Base-by-base conservation (phyloP, 2,888 invertebrate species). In the Auanema sp. region DNA sequence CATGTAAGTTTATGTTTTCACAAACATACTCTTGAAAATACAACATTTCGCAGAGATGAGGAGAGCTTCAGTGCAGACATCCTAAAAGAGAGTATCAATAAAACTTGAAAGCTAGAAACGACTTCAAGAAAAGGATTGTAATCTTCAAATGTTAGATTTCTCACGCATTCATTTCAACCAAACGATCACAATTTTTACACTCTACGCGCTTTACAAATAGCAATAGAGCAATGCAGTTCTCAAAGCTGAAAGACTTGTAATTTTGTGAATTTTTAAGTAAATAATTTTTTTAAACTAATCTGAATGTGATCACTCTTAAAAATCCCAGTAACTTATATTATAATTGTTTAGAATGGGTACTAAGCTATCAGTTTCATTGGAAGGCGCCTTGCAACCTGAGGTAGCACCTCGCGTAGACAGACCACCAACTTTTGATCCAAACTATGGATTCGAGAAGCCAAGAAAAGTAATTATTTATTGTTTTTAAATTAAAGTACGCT, bases 401-500 rank as follows among this genome's bases (percentile, higher is more conserved):
- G 71, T 60, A 21, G 71, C 78, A 21, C 83, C 83, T 16, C 71
- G 80, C 11, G 64, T 67, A 21, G 83, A 81, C 63, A 65, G 83
- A 44, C 83, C 83, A 40, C 64, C 80, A 24, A 83, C 81, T 18
- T 83, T 83, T 66, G 83, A 83, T 58, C 83, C 83, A 1, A 69
- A 81, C 49, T 68, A 67, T 51, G 83, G 83, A 42, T 83, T 83
- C 58, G 72, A 69, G 44, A 53, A 60, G 16, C 76, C 77, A 54
- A 71, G 82, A 61, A 81, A 81, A 58, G 73, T 33, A 54, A 14
- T 23, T 25, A 54, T 10, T 14, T 12, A 54, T 24, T 54, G 12
- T 54, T 14, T 16, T n/a, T n/a, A n/a, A n/a, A n/a, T n/a, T n/a
- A n/a, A n/a, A n/a, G n/a, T n/a, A n/a, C n/a, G 33, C 4, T 16